Base-by-base conservation (phyloP, 2,888 invertebrate species). In the Hirudinaria manillensis region DNA sequence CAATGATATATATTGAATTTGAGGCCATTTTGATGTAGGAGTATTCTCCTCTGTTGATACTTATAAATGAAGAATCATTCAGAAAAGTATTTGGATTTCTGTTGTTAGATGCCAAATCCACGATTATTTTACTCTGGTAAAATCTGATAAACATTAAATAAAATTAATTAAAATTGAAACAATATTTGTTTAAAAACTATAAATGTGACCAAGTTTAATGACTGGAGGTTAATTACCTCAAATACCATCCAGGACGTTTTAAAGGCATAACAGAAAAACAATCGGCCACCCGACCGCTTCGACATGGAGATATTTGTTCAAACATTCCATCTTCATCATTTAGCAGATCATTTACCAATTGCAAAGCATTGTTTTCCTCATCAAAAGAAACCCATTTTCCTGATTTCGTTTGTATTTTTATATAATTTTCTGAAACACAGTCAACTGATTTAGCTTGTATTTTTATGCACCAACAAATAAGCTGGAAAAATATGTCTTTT, bases 181-280 rank as follows among this genome's bases (percentile, higher is more conserved):
- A n/a, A n/a, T n/a, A n/a, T n/a, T n/a, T n/a, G n/a, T n/a, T 10
- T 16, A 16, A 7, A 4, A 45, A 1, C 10, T 16, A 1, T 16
- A 4, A 16, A 45, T 45, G 1, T 16, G 16, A 10, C 45, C 1
- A 4, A 45, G 16, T 16, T 45, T 45, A 1, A 16, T 38, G 10
- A 38, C 10, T 38, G 4, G 1, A 45, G 1, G 1, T 45, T 19
- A 61, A 24, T 32, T 74, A 65, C 66, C 74, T 32, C 2, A 74
- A 32, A 66, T 55, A 74, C 74, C 74, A 74, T 21, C 74, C 74
- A 10, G 74, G 74, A 21, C 65, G 56, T 27, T 61, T 7, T 27
- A 66, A 38, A 65, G 74, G 13, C 74, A 65, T 74, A 36, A 74
- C 3, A 13, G 74, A 74, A 36, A 74, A 34, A 24, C 74, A 74